A percentile compares a stretch with the other conserved stretches of the same genome.
These are phyloP conservation scores for Halisarca cf. caerulea DNA, from an alignment of 37 sponge, comb jelly and placozoan genomes.

Conservation along the genomic window DNA sequence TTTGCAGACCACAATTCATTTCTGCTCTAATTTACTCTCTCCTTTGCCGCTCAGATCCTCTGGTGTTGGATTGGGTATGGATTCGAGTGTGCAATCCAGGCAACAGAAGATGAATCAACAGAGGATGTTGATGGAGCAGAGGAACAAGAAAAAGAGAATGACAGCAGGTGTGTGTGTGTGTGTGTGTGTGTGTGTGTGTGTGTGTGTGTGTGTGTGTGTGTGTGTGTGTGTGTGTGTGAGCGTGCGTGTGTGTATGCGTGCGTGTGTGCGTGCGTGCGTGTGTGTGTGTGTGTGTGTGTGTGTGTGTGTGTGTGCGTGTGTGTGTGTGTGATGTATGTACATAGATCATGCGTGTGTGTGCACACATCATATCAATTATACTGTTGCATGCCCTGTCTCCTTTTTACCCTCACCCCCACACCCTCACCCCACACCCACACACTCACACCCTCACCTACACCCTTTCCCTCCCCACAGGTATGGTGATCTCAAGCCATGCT, in stretches of 20 bases:
- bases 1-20: too few species aligned
- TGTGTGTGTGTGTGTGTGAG: constrained; percentile 23
- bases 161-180: constrained; percentile 47
- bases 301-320: too few species aligned
- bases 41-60: background rate
- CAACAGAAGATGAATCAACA: constrained; percentile 34
- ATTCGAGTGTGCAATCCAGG: background rate
- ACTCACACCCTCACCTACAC: background rate
- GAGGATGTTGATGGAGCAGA: constrained; percentile 56
- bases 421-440: too few species aligned
- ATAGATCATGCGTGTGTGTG: too few species aligned
- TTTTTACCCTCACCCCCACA: too few species aligned
- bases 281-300: constrained; percentile 16
- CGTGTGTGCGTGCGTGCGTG: constrained; percentile 18
- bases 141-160: constrained; percentile 56
- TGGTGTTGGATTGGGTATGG: too few species aligned
- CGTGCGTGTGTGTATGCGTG: constrained; percentile 19
- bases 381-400: too few species aligned
- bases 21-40: background rate
- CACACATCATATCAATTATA: too few species aligned
- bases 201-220: constrained; percentile 34
- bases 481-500: constrained; percentile 39
- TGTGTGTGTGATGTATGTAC: too few species aligned
- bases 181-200: constrained; percentile 35
- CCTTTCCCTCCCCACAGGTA: constrained; percentile 28